Evolutionary conservation across 2,888 invertebrate species (phyloP), one percentile per base, ranked within the genome.

Genomic region (Dione vanillae): DNA sequence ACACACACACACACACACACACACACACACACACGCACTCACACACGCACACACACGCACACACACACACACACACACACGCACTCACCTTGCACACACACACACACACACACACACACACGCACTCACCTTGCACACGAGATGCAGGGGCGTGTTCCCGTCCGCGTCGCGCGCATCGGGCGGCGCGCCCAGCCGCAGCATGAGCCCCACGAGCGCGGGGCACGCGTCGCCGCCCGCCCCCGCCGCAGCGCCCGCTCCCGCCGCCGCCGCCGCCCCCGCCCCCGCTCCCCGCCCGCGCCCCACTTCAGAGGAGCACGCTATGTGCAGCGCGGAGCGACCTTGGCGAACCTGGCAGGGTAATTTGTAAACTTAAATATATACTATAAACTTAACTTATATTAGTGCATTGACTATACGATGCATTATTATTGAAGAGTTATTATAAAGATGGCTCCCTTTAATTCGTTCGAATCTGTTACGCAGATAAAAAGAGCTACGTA

Each of bases 111-210:
- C n/a, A n/a, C n/a, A n/a, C n/a, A n/a, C n/a, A n/a, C n/a, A n/a
- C 6, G 2, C n/a, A 66, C 54, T 56, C 7, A 96, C 95, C 87
- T 96, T 95, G 74, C 97, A 97, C 0, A 96, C 96, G 72, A 98
- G 94, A 85, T 98, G 98, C 64, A 99, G 94, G 12, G 98, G 96
- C 20, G 98, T 98, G 90, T 98, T 98, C 20, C 97, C 97, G 69
- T 96, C 96, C 66, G 96, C 95, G 88, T 99, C 98, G 2, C 95
- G 88, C 0, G 96, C 96, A 87, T 96, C 96, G 0, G 97, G 96
- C 88, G 96, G 94, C 0, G 98, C 97, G 12, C 98, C 98, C 35
- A 97, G 97, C 76, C 96, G 95, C 74, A 98, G 91, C 82, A 98
- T 91, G 70, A 97, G 95, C 79, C 95, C 94, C 8, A 97, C 96